Base-by-base conservation (phyloP, 2,797 vertebrate genomes). In the Pelochelys cantorii region DNA sequence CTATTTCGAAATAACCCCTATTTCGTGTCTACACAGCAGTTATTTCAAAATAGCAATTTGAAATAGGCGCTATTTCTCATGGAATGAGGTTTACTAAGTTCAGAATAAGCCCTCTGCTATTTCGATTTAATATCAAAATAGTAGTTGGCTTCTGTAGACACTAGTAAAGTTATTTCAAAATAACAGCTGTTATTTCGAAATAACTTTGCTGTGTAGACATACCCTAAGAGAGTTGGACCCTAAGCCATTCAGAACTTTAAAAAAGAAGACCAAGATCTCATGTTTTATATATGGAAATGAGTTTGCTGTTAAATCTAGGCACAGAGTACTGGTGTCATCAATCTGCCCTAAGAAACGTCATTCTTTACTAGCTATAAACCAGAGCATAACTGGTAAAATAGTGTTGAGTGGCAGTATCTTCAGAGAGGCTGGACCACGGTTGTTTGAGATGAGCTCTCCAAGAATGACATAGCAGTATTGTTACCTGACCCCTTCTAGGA, bases 351-450 rank as follows among this genome's bases (percentile, higher is more conserved):
- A 57, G 42, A 57, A 55, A 22, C 65, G 34, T n/a, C 85, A 7
- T 23, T 83, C 12, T 84, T 86, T 31, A 42, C 0, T 0, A 37
- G 27, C 7, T 8, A 3, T 42, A 71, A 60, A 20, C 8, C 0
- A 6, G n/a, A 79, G 5, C 59, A 3, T 77, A 48, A 52, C 25
- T 77, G 13, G 25, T 15, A 37, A 52, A 25, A 52, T 27, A 29
- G 25, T 85, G 62, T 8, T 91, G 31, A 25, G 60, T 59, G 4
- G 13, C 23, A 29, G 17, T 13, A 25, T 86, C 55, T 42, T 48
- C 20, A 31, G 6, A 31, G 56, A 23, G 60, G 20, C 65, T n/a
- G 62, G 6, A 29, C 11, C 55, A n/a, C 5, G 3, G 22, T 57
- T 9, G 31, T 56, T 62, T 71, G 34, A 42, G 23, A 22, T 57